Evolutionary conservation across 2,888 invertebrate species (phyloP).

Genomic region (Ceriagrion tenellum): DNA sequence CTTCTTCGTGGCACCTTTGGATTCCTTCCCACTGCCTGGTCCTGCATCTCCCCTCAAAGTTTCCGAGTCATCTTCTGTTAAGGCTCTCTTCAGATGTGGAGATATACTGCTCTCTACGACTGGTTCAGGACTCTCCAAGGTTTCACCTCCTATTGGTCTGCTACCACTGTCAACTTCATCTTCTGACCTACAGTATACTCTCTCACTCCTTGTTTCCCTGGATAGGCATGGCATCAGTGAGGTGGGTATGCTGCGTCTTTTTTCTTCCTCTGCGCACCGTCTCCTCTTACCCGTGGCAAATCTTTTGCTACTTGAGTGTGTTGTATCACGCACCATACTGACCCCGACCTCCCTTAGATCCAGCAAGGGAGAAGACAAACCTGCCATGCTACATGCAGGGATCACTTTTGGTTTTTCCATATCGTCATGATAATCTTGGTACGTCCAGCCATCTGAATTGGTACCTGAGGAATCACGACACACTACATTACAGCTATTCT

Average conservation of each 20-base stretch:
- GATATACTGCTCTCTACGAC: not conserved
- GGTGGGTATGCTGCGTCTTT: slow-evolving; percentile 38
- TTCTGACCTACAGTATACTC: not conserved
- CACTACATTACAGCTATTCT: not conserved
- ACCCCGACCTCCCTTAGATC: slow-evolving; percentile 49
- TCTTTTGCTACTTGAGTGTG: slow-evolving; percentile 33
- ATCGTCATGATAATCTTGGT: slow-evolving; percentile 41
- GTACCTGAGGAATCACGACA: slow-evolving; percentile 43
- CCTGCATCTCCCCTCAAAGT: not conserved
- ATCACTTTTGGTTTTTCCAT: not conserved
- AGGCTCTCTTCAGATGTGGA: not conserved
- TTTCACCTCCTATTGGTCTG: not conserved
- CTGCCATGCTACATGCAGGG: not conserved
- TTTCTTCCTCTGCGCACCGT: not conserved
- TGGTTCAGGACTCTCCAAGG: not conserved
- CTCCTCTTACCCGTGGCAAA: slow-evolving; percentile 41
- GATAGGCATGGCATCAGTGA: slow-evolving; percentile 48
- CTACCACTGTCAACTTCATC: not conserved
- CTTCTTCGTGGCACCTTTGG: slow-evolving; percentile 1
- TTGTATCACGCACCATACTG: not conserved
- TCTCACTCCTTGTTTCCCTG: not conserved
- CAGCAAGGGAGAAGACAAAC: slow-evolving; percentile 1
- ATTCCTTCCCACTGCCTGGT: not conserved
- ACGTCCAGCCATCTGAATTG: slow-evolving; percentile 56
- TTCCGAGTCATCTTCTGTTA: not conserved